Evolutionary conservation across 2,113 vertebrate genomes (phyloP).

Genomic region (Todiramphus chloris): DNA sequence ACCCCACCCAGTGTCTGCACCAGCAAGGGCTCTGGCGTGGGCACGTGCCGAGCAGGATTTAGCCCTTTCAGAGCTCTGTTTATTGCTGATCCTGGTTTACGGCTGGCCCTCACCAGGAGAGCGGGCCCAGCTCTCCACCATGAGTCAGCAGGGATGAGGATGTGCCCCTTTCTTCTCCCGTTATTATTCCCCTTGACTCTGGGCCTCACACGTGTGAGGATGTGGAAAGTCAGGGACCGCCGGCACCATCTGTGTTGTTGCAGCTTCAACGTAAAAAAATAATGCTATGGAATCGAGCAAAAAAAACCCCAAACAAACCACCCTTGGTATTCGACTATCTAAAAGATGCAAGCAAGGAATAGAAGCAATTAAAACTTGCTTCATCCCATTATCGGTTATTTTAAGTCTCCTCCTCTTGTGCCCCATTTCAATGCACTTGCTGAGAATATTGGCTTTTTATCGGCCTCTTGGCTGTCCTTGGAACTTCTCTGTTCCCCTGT

Average conservation of each 20-base stretch:
- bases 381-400: neutral
- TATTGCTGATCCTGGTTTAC: neutral
- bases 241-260: rapidly evolving
- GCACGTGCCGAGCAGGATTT: neutral
- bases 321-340: neutral
- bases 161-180: neutral
- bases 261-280: neutral
- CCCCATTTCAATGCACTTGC: constrained; percentile 26
- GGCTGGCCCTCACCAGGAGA: neutral
- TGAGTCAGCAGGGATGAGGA: neutral
- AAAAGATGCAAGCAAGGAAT: neutral
- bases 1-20: neutral
- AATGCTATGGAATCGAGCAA: neutral
- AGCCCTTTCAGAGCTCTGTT: neutral
- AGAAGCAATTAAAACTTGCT: neutral
- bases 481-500: neutral
- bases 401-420: neutral
- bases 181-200: neutral
- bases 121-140: neutral
- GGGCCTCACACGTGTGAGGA: neutral
- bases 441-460: neutral
- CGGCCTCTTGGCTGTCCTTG: constrained; percentile 10
- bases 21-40: neutral
- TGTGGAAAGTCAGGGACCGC: neutral
- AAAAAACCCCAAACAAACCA: neutral